A percentile compares a stretch with the other conserved stretches of the same genome.
Conservation (phyloP, 2,113 vertebrate genomes). For the Corythoichthys haematopterus region DNA sequence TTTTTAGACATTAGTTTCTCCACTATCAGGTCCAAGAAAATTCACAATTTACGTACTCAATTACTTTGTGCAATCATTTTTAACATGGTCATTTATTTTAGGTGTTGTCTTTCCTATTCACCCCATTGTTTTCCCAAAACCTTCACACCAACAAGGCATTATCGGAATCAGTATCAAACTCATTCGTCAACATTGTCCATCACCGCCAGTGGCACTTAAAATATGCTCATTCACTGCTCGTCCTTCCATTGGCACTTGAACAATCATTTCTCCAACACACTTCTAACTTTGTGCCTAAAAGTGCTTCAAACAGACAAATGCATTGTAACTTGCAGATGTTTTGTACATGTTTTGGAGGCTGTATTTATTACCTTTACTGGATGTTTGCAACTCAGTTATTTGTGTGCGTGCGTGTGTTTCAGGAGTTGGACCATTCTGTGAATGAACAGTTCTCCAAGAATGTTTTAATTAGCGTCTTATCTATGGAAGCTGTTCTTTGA, state of each 20-base stretch:
- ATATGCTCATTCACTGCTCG: no score
- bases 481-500: constrained; percentile 15
- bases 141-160: no score
- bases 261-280: constrained; percentile 82
- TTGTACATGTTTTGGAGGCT: constrained; percentile 48
- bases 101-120: no score
- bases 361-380: constrained; percentile 48
- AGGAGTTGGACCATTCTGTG: constrained; percentile 66
- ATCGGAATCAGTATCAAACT: no score
- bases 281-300: constrained; percentile 94
- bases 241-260: constrained; percentile 72
- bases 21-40: no score
- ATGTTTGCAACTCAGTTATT: constrained; percentile 23
- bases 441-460: constrained; percentile 66
- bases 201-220: no score
- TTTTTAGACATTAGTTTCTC: no score
- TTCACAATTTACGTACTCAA: no score
- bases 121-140: no score
- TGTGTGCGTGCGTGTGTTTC: constrained; percentile 23
- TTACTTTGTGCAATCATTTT: no score
- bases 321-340: constrained; percentile 84
- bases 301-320: constrained; percentile 79
- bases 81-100: no score
- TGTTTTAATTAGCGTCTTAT: constrained; percentile 39
- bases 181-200: no score